Conservation (phyloP, 2,113 vertebrate genomes). For the Bufo gargarizans region DNA sequence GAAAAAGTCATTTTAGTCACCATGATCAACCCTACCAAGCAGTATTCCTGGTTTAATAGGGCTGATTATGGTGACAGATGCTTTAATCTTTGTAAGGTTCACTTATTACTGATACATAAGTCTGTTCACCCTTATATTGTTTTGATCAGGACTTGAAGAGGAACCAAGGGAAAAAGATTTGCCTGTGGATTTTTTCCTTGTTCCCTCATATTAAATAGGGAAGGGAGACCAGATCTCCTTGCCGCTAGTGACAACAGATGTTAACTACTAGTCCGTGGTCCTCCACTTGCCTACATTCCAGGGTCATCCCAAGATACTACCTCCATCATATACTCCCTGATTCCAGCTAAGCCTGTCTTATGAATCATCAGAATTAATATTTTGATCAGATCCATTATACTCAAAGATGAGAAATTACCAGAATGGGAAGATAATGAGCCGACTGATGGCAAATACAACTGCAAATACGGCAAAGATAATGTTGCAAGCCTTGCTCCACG, state of each 20-base stretch:
- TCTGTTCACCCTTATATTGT: too few species aligned
- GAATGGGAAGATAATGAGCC: slow-evolving; percentile 80
- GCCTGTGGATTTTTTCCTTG: neutral
- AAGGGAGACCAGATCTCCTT: neutral
- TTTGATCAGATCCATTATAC: neutral
- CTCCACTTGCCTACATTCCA: neutral
- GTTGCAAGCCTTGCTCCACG: slow-evolving; percentile 74
- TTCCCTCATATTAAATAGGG: neutral
- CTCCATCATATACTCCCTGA: neutral
- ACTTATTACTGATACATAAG: too few species aligned
- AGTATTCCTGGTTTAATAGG: too few species aligned
- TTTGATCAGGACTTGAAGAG: neutral
- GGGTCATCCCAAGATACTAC: neutral
- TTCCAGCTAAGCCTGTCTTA: neutral
- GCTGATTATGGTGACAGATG: too few species aligned
- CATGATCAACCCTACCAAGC: too few species aligned
- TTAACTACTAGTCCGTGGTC: neutral
- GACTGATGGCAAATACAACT: slow-evolving; percentile 73
- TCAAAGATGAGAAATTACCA: slow-evolving; percentile 69
- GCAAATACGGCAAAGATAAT: slow-evolving; percentile 77
- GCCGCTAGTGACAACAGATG: neutral
- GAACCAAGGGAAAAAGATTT: neutral
- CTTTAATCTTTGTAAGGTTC: too few species aligned
- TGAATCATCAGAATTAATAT: neutral
- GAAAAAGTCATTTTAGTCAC: too few species aligned